Evolutionary conservation across 2,113 vertebrate species (phyloP), one percentile per base, ranked within the genome.

Genomic region (Ariopsis seemanni): DNA sequence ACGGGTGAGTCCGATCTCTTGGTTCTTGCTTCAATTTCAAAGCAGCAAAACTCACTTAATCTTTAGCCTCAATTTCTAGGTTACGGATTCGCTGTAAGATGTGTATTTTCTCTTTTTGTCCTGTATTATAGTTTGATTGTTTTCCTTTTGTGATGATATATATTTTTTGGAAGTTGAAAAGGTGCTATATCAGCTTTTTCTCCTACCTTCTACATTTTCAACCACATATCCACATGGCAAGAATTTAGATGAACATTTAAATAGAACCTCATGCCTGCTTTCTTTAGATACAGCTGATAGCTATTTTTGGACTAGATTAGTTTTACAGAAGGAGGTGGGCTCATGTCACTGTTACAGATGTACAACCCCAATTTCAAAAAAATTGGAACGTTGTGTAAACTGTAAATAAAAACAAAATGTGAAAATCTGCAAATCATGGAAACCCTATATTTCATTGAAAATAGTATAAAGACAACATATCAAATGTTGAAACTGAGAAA

Each of bases 1-100:
- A 98, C 97, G 94, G 97, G 97, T 97, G 91, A 0, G 87, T 30
- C 34, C 27, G 11, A 4, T 22, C 34, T n/a, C 11, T 63, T 10
- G 2, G 34, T n/a, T 48, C 18, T 88, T 12, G 11, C 27, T 60
- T 11, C 8, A 53, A 1, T 80, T 58, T 57, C 11, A 30, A 57
- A 82, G 63, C 42, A 50, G 5, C 7, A 74, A 74, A 22, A 17
- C 71, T 15, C 15, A 7, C 30, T 71, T 2, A 42, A 17, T 34
- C 30, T 42, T 71, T 42, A 18, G 69, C 15, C 30, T 34, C 15
- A 18, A 42, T 71, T 42, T 71, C 17, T 11, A 65, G 25, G 25
- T 50, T 52, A 77, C 20, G 12, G 9, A 50, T 22, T 25, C 4
- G 1, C 9, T 77, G 12, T 50, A 50, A 48, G 7, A 74, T 48